These are phyloP conservation scores for Epizoanthus stellaris DNA, from an alignment of 92 coral and sea anemone genomes.

Conservation along the genomic window DNA sequence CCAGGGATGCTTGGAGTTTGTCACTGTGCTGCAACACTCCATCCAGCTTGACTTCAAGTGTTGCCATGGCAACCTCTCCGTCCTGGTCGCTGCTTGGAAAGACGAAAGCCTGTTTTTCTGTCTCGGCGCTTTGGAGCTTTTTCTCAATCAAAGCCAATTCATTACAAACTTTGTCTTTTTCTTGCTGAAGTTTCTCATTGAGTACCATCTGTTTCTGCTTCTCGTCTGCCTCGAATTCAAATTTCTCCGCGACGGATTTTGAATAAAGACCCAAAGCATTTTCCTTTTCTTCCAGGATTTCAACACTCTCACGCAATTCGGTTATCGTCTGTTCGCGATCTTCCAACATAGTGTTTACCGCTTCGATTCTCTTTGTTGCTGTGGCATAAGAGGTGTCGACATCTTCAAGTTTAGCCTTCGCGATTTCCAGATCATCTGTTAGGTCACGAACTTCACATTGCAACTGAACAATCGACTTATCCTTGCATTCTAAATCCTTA, in stretches of 20 bases:
- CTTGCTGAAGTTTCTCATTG: conserved; percentile 55
- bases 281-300: conserved; percentile 80
- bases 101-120: conserved; percentile 27
- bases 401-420: conserved; percentile 51
- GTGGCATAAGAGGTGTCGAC: conserved; percentile 56
- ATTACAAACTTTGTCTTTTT: conserved; percentile 52
- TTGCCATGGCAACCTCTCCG: conserved; percentile 62
- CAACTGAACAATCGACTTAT: conserved; percentile 49
- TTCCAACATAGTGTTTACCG: conserved; percentile 52
- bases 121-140: conserved; percentile 41
- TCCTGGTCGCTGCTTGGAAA: conserved; percentile 27
- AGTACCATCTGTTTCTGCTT: conserved; percentile 58
- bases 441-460: conserved; percentile 53
- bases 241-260: conserved; percentile 81
- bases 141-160: conserved; percentile 61
- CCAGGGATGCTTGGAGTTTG: conserved; percentile 59
- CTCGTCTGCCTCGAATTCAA: conserved; percentile 64
- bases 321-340: conserved; percentile 69
- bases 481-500: conserved; percentile 66
- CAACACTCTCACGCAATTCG: conserved; percentile 73
- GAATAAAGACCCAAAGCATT: conserved; percentile 77
- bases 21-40: conserved; percentile 58
- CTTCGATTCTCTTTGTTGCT: conserved; percentile 63
- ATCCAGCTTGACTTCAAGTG: conserved; percentile 78
- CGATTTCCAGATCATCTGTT: conserved; percentile 58